Percentiles rank a stretch among this genome's conserved stretches.
Evolutionary conservation across 2,888 invertebrate species (phyloP).

Genomic region (Ethmia dodecea): DNA sequence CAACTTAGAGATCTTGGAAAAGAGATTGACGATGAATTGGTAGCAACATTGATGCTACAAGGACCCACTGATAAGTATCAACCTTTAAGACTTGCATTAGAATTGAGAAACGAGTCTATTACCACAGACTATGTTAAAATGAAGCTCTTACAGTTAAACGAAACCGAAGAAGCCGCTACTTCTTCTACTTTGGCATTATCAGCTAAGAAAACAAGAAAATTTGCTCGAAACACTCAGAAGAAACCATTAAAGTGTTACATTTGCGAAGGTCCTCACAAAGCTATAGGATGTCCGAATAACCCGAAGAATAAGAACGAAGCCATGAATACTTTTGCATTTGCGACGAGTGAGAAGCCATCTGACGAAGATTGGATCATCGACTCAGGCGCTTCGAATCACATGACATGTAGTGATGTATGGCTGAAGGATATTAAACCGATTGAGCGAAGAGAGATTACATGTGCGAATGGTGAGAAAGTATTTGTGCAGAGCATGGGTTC

Average conservation of each 20-base stretch:
- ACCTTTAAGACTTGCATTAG: neutral
- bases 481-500: neutral
- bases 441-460: neutral
- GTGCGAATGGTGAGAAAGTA: neutral
- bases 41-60: neutral
- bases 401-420: neutral
- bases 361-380: neutral
- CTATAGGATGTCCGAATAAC: neutral
- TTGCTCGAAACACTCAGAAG: no score
- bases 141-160: neutral
- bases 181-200: neutral
- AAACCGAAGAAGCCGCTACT: neutral
- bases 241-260: neutral
- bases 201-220: neutral
- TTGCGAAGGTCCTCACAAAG: neutral
- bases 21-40: neutral
- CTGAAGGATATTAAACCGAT: neutral
- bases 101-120: neutral
- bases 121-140: conserved; percentile 3
- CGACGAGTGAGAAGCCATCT: neutral
- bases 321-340: neutral
- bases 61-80: neutral
- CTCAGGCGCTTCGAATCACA: no score
- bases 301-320: conserved; percentile 1
- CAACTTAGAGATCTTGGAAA: neutral